These are phyloP conservation scores for Erpobdella octoculata DNA, from an alignment of 2,888 invertebrate species.

Conservation along the genomic window DNA sequence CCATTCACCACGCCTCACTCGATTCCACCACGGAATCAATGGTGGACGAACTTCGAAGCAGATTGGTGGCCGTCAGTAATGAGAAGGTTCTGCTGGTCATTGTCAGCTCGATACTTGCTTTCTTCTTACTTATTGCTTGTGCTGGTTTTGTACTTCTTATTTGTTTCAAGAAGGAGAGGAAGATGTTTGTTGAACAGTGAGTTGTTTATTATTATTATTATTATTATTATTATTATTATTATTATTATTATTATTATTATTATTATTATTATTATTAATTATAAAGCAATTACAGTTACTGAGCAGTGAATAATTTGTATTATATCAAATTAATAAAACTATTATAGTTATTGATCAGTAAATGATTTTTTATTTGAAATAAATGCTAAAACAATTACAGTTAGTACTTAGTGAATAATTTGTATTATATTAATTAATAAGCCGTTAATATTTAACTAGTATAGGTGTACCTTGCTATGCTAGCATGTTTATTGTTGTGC, in stretches of 20 bases:
- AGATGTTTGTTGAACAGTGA: not conserved
- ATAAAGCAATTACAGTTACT: not conserved
- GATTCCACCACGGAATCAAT: not conserved
- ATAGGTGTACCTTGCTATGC: no score
- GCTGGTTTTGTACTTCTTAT: not conserved
- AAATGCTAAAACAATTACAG: no score
- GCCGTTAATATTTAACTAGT: no score
- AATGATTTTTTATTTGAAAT: no score
- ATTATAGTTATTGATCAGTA: no score
- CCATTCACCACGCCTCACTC: not conserved
- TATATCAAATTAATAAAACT: no score
- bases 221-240: not conserved
- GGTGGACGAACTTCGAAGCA: not conserved
- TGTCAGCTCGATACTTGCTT: slow-evolving; percentile 9
- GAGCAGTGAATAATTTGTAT: no score
- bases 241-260: not conserved
- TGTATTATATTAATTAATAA: no score
- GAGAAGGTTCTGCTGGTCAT: slow-evolving; percentile 18
- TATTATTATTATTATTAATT: not conserved
- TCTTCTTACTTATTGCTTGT: slow-evolving; percentile 4
- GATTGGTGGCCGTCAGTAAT: not conserved
- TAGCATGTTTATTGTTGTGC: no score
- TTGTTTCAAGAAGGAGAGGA: slow-evolving; percentile 17
- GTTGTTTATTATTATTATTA: not conserved
- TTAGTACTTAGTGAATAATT: no score